phyloP scores from a whole-genome alignment of 2,888 invertebrate species.

The Himalopsyche japonica region DNA sequence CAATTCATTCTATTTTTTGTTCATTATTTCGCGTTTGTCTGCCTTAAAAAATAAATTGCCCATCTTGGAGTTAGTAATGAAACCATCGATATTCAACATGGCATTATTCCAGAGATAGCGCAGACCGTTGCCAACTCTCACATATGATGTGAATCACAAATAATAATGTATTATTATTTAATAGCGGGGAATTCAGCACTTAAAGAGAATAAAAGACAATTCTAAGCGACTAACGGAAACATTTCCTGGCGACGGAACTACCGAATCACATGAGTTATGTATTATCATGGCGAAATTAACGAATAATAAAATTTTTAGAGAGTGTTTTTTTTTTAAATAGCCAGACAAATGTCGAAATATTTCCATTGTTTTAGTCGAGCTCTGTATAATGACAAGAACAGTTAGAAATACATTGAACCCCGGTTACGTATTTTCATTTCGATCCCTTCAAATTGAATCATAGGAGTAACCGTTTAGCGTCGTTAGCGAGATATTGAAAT shows the following conservation, averaged over 20 bases:
- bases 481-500: too few species aligned
- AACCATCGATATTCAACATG: background rate
- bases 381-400: too few species aligned
- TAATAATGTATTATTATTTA: background rate
- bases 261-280: background rate
- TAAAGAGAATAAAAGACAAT: background rate
- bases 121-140: background rate
- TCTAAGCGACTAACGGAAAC: slow-evolving; percentile 1
- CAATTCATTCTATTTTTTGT: too few species aligned
- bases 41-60: background rate
- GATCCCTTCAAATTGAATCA: too few species aligned
- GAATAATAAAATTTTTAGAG: too few species aligned
- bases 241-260: background rate
- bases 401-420: too few species aligned
- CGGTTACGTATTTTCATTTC: too few species aligned
- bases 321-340: too few species aligned
- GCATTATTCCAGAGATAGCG: background rate
- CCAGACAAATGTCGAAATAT: too few species aligned
- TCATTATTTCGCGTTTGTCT: background rate
- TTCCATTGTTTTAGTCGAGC: too few species aligned
- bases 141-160: background rate
- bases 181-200: background rate
- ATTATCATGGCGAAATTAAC: background rate
- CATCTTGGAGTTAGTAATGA: background rate
- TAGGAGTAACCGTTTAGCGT: too few species aligned